These are phyloP conservation scores for Yponomeuta sedellus DNA, from an alignment of 2,888 invertebrate species.

Conservation along the genomic window DNA sequence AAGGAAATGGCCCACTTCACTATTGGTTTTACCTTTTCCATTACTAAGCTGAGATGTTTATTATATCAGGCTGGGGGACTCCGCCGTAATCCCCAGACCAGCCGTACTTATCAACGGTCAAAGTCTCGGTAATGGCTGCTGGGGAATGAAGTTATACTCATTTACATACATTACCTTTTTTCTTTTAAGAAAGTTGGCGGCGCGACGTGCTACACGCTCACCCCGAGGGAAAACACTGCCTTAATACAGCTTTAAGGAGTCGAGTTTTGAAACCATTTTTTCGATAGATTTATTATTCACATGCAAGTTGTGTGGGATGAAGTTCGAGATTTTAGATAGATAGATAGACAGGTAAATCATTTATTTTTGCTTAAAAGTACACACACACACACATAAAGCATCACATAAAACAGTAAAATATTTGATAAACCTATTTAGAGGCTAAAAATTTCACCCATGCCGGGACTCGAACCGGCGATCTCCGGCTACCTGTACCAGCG, in stretches of 20 bases:
- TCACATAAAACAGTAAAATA: too few relatives aligned
- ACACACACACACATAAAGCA: too few relatives aligned
- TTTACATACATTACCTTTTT: slow-evolving; percentile 66
- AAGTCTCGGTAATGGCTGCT: slow-evolving; percentile 55
- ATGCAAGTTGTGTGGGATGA: too few relatives aligned
- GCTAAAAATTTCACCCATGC: too few relatives aligned
- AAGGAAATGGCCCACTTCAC: background rate
- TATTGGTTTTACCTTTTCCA: slow-evolving; percentile 1
- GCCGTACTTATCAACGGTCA: slow-evolving; percentile 59
- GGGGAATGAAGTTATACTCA: slow-evolving; percentile 63
- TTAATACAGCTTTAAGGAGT: background rate
- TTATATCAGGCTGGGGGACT: background rate
- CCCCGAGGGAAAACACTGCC: slow-evolving; percentile 17
- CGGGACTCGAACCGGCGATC: too few relatives aligned
- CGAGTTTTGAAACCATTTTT: background rate
- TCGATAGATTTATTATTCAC: too few relatives aligned
- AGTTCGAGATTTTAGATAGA: too few relatives aligned
- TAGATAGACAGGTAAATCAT: too few relatives aligned
- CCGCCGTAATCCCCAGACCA: slow-evolving; percentile 19
- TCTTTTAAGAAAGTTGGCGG: slow-evolving; percentile 25
- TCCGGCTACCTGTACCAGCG: too few relatives aligned
- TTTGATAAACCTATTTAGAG: too few relatives aligned
- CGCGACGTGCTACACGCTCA: slow-evolving; percentile 30
- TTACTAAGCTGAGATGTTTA: slow-evolving; percentile 5
- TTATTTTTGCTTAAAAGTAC: too few relatives aligned